Evolutionary conservation across 2,888 invertebrate species (phyloP).

Genomic region (Tetragnatha montana): DNA sequence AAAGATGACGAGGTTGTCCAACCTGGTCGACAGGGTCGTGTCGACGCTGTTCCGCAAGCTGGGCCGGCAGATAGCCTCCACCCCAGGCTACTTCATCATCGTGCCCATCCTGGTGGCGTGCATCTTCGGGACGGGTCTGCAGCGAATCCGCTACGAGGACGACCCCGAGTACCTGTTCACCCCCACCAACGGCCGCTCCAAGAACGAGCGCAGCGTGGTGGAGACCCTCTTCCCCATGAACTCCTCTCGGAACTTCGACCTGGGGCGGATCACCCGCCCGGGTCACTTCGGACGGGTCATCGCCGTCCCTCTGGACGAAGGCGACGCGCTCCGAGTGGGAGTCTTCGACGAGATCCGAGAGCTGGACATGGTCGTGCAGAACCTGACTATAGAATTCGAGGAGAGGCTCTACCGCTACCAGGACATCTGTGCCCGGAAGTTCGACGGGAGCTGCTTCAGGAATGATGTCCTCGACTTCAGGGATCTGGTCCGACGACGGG

Average conservation of each 20-base stretch:
- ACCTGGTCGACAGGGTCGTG: constrained; percentile 71
- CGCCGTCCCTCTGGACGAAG: constrained; percentile 87
- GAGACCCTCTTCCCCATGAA: constrained; percentile 91
- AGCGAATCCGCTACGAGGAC: constrained; percentile 90
- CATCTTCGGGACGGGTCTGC: constrained; percentile 90
- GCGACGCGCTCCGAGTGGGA: constrained; percentile 85
- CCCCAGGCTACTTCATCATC: constrained; percentile 92
- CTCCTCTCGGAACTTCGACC: constrained; percentile 89
- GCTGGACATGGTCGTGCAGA: constrained; percentile 86
- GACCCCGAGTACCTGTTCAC: constrained; percentile 95
- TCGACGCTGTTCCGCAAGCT: constrained; percentile 76
- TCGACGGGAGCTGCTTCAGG: constrained; percentile 88
- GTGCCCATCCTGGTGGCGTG: constrained; percentile 87
- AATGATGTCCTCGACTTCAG: constrained; percentile 91
- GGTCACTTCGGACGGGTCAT: constrained; percentile 93
- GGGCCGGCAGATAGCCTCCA: constrained; percentile 85
- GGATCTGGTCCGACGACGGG: constrained; percentile 82
- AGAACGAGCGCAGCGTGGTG: constrained; percentile 84
- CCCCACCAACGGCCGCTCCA: constrained; percentile 87
- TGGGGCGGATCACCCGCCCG: constrained; percentile 90
- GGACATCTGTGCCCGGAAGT: constrained; percentile 87
- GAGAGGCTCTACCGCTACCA: constrained; percentile 74
- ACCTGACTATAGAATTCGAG: constrained; percentile 83
- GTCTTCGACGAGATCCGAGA: constrained; percentile 87
- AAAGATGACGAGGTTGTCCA: constrained; percentile 5